Evolutionary conservation across 23 tunicate genomes (phyloP), one percentile per base, ranked within the genome.

Genomic region (Halocynthia roretzi): DNA sequence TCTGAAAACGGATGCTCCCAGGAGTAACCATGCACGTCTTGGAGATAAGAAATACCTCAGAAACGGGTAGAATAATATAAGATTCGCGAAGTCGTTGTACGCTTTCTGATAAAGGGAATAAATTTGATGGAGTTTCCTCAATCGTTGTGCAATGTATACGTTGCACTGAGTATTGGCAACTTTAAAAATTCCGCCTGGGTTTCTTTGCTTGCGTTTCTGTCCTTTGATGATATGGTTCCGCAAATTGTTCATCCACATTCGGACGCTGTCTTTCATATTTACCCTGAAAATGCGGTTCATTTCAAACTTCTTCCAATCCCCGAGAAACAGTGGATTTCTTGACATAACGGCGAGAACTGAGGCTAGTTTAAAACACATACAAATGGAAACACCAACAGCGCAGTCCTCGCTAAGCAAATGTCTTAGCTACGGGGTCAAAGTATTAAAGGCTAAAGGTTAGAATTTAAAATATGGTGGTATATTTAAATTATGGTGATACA

Each of bases 1-100:
- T 64, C 84, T 72, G 70, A 91, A 91, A 0, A 83, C 77, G 61
- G 82, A 85, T 22, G 86, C 86, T 50, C 86, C 90, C 8, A 74
- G 56, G 14, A 19, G 12, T 22, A 74, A 1, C 8, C 64, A 10
- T 8, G 22, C 64, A 14, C 44, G 56, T n/a, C 56, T 74, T 9
- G n/a, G 19, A 5, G 10, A 53, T 17, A 10, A 12, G 56, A 53
- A 74, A 9, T 10, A 20, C 31, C 70, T 10, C 22, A 65, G 22
- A 10, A 65, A 10, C n/a, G 70, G 70, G 5, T 65, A 65, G 19
- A 65, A 65, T 10, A 65, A 48, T 40, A 10, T 20, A 11, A 65
- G 10, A 5, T 15, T 65, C 31, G 70, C 70, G 19, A 20, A 15
- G 10, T 65, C 70, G 1, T 65, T 65, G 19, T 65, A 65, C 49